These are phyloP conservation scores for Umimayanthus kanabou DNA, from an alignment of 92 coral and sea anemone species.

Conservation along the genomic window DNA sequence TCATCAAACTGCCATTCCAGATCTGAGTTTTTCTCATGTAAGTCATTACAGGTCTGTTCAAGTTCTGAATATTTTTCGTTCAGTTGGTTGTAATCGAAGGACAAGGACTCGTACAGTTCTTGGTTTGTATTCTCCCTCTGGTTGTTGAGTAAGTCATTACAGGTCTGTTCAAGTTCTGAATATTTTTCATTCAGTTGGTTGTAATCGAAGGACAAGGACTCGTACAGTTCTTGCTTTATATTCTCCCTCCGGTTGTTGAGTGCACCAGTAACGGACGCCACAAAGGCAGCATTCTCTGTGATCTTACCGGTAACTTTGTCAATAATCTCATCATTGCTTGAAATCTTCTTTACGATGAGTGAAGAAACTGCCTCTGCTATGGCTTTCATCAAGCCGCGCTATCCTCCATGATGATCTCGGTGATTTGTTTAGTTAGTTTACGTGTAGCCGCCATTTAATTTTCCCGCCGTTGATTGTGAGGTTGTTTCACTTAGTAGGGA, in stretches of 20 bases:
- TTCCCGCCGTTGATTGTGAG: not conserved
- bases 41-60: slow-evolving; percentile 5
- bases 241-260: not conserved
- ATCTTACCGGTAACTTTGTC: not conserved
- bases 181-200: not conserved
- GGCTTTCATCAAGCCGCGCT: not conserved
- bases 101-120: slow-evolving; percentile 22
- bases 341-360: not conserved
- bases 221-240: slow-evolving; percentile 12
- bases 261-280: not conserved
- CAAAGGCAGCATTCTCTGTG: not conserved
- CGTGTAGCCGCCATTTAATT: not conserved
- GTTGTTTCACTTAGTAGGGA: not conserved
- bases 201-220: not conserved
- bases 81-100: not conserved
- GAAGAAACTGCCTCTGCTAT: not conserved
- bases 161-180: not conserved
- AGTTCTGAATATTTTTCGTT: not conserved
- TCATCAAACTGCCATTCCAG: slow-evolving; percentile 1
- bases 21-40: slow-evolving; percentile 16
- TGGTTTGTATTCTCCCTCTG: no score
- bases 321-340: not conserved
- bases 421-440: not conserved
- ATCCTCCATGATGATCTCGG: not conserved
- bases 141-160: slow-evolving; percentile 10